Conservation (phyloP, 2,113 vertebrate species). For the Barnardius zonarius region DNA sequence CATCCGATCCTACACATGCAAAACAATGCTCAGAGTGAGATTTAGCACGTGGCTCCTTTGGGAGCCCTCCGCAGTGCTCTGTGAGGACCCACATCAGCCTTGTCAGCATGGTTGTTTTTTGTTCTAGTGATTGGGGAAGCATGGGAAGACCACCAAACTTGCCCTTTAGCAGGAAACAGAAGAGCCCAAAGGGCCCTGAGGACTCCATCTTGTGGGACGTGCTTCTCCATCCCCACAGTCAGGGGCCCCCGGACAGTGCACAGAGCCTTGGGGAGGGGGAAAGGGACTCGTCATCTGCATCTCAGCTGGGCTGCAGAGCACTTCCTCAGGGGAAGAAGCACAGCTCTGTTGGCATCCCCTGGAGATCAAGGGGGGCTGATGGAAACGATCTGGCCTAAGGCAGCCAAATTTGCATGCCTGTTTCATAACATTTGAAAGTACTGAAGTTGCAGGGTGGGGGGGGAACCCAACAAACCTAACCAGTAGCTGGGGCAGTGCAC, state of each 20-base stretch:
- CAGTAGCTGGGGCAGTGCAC: neutral
- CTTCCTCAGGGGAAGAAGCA: constrained; percentile 36
- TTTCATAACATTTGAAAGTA: neutral
- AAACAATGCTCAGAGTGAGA: constrained; percentile 20
- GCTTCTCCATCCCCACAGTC: neutral
- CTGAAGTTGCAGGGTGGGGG: neutral
- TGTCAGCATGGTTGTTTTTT: neutral
- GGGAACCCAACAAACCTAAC: neutral
- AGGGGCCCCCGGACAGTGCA: neutral
- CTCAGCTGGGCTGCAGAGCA: constrained; percentile 49
- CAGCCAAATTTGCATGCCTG: constrained; percentile 38
- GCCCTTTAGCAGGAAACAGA: neutral
- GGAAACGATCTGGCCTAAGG: constrained; percentile 41
- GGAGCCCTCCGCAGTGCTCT: neutral
- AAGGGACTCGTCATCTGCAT: neutral
- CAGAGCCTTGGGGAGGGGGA: neutral
- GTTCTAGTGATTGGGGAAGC: neutral
- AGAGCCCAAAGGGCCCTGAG: neutral
- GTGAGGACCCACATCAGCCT: neutral
- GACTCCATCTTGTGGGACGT: neutral
- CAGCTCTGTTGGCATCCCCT: constrained; percentile 34
- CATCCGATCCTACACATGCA: constrained; percentile 30
- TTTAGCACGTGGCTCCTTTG: neutral
- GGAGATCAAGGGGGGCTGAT: constrained; percentile 40
- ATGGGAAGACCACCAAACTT: neutral